These are phyloP conservation scores for Bambusicola thoracicus DNA, from an alignment of 2,113 vertebrate species.

Conservation along the genomic window DNA sequence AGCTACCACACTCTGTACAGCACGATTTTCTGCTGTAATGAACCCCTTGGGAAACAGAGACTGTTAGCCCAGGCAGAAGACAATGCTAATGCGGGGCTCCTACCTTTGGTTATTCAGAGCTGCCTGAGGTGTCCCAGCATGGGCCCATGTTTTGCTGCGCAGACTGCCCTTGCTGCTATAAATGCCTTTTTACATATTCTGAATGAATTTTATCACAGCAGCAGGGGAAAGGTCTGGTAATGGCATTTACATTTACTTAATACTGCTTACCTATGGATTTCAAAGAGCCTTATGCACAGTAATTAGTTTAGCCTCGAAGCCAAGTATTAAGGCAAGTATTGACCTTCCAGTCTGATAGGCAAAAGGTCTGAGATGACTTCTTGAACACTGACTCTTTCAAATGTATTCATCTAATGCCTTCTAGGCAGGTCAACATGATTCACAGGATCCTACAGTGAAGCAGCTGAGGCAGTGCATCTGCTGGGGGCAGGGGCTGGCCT, in stretches of 20 bases:
- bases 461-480: not conserved
- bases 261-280: not conserved
- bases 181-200: not conserved
- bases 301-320: not conserved
- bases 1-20: not conserved
- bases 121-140: not conserved
- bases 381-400: not conserved
- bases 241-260: not conserved
- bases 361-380: not conserved
- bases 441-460: not conserved
- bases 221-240: not conserved
- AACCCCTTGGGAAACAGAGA: not conserved
- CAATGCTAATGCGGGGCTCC: accelerated
- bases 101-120: not conserved
- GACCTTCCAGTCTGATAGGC: not conserved
- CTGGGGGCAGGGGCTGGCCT: not conserved
- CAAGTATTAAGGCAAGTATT: not conserved
- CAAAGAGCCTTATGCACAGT: not conserved
- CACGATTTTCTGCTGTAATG: not conserved
- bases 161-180: not conserved
- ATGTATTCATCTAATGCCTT: not conserved
- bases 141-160: accelerated
- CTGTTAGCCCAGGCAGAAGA: not conserved
- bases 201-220: not conserved
- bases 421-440: not conserved